These are phyloP conservation scores for Gopherus evgoodei DNA, from an alignment of 2,113 vertebrate species.

Conservation along the genomic window DNA sequence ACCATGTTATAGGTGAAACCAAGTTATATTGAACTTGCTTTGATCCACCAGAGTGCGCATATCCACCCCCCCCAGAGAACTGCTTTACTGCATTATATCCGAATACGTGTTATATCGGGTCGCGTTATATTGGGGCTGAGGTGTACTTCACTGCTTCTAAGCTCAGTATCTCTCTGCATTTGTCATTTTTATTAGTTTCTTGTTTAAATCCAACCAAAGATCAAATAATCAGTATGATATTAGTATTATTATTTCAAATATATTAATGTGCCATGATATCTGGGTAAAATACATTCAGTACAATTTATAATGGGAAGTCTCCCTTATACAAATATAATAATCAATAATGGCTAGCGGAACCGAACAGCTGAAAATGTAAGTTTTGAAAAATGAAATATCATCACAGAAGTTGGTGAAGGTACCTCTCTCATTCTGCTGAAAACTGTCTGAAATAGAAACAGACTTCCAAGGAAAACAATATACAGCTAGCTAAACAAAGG, in stretches of 20 bases:
- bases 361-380: not conserved
- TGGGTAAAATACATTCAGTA: slow-evolving; percentile 43
- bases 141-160: not conserved
- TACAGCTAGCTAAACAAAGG: not conserved
- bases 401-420: slow-evolving; percentile 18
- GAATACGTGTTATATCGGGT: no score
- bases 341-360: not conserved
- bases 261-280: slow-evolving; percentile 39
- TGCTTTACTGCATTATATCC: no score
- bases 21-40: no score
- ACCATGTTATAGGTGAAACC: no score
- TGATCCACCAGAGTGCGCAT: no score
- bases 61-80: no score
- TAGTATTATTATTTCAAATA: not conserved
- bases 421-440: not conserved
- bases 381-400: slow-evolving; percentile 25
- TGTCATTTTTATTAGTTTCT: not conserved
- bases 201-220: slow-evolving; percentile 17
- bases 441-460: slow-evolving; percentile 25
- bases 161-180: not conserved
- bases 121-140: no score
- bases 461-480: not conserved
- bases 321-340: slow-evolving; percentile 17
- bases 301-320: slow-evolving; percentile 51
- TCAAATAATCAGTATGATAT: not conserved